phyloP scores from a whole-genome alignment of 2,888 invertebrate species.

The Mesorhabditis belari region DNA sequence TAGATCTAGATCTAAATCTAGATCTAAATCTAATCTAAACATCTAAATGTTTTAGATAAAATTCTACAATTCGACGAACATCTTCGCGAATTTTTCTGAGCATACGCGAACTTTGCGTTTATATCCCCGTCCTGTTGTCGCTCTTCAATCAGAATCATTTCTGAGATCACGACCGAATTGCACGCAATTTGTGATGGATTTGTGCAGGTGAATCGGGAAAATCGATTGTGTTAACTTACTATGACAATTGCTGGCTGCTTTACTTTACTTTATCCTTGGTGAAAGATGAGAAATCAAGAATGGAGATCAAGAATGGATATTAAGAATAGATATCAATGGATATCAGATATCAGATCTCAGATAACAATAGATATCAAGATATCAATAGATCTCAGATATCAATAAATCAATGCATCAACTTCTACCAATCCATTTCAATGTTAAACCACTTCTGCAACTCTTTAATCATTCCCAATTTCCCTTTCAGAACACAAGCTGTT shows the following conservation, averaged over 20 bases:
- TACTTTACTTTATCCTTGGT: no score
- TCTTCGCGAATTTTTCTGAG: conserved; percentile 92
- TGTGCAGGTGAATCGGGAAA: conserved; percentile 63
- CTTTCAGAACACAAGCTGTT: conserved; percentile 67
- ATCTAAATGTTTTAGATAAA: conserved; percentile 74
- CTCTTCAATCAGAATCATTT: conserved; percentile 80
- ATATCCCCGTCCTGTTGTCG: conserved; percentile 95
- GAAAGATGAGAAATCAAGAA: background rate
- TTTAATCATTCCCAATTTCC: no score
- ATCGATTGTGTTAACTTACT: background rate
- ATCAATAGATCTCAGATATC: no score
- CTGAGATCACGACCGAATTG: conserved; percentile 82
- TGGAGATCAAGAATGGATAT: background rate
- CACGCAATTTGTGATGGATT: conserved; percentile 79
- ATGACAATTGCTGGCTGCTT: no score
- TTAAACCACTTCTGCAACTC: no score
- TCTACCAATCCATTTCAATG: no score
- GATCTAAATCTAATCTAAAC: no score
- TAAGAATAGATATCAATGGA: no score
- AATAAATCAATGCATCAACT: no score
- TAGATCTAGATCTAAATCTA: no score
- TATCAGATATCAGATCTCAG: no score
- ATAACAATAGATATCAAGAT: no score
- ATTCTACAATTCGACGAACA: conserved; percentile 94
- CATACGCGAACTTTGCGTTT: conserved; percentile 90